Evolutionary conservation across 2,113 vertebrate genomes (phyloP), one percentile per base, ranked within the genome.

Genomic region (Chaenocephalus aceratus): DNA sequence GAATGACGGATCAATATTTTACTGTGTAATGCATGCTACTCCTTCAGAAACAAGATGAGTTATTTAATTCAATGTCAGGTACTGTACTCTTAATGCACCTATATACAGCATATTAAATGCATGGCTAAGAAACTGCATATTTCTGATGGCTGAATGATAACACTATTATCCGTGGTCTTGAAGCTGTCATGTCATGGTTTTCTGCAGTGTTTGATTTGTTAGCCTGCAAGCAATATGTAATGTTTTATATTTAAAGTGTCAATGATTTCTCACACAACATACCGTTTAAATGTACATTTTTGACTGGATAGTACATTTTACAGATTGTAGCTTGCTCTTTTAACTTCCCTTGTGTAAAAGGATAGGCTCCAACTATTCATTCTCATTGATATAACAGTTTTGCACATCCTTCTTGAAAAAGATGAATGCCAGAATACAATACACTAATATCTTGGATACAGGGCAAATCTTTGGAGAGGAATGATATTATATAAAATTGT

Each of bases 1-100:
- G 30, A 30, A 30, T 30, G 30, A 30, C 30, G 3, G 30, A 30
- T 30, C 30, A 30, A 44, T 72, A 66, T 49, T 74, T 64, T 48
- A 70, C 44, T 70, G 54, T 58, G 14, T 66, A 45, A 81, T 66
- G 60, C 65, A 81, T 66, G 60, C 65, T 21, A n/a, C 23, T 74
- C 16, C 13, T 71, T 67, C 67, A 14, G n/a, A 71, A 57, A 74
- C 10, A 67, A 36, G 52, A 56, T 44, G 21, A 59, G 26, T 51
- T 44, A 71, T 71, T 80, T 54, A 56, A 45, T 82, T 21, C 21
- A 3, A 68, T 78, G 71, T 63, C 69, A 61, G 34, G 45, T 61
- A 6, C n/a, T 66, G 48, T 52, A 53, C 56, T 72, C 34, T 76
- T 57, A 58, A 54, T 73, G 23, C 41, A 36, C 11, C 41, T n/a